Base-by-base conservation (phyloP, 2,888 invertebrate genomes). In the Ormyrus thymus region DNA sequence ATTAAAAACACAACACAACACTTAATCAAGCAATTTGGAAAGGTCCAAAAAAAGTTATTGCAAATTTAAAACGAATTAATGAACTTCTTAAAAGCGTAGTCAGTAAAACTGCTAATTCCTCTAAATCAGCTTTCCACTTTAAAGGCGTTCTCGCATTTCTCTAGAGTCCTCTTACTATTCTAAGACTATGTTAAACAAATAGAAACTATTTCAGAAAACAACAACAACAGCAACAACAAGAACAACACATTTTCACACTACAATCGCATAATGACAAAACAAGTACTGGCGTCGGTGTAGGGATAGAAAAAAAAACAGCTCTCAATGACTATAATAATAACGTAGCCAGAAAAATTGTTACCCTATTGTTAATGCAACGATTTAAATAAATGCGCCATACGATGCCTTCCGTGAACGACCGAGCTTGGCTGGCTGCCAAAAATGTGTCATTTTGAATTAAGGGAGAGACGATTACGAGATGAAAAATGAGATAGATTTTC, bases 361-460 rank as follows among this genome's bases (percentile, higher is more conserved):
- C 59, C 61, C 84, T 84, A 88, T 87, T 88, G 88, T 88, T 88
- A 83, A 87, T 85, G 87, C 87, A 88, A 88, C 88, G 87, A 88
- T 88, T 87, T 86, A 87, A 87, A 72, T 65, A 86, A 79, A 81
- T 29, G 81, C 77, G 79, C 81, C 81, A 79, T 81, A 89, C 90
- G 89, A 90, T 90, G 90, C 90, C 90, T 90, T 89, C 88, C 89
- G 89, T 89, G 89, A 89, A 89, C 88, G 88, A 90, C 89, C 90
- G 89, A 90, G 89, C 89, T 90, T 90, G 89, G 86, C 85, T 86
- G 66, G 66, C 43, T 76, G 78, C 81, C 76, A 81, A 76, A 80
- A 79, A 78, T 76, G 81, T 79, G 76, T 81, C 68, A 74, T 58
- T 75, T 79, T 78, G 71, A 80, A 76, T 73, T 69, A 74, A 29